Evolutionary conservation across 1,140 invertebrate genomes (phyloP), one percentile per base, ranked within the genome.

Genomic region (Acromyrmex heyeri): DNA sequence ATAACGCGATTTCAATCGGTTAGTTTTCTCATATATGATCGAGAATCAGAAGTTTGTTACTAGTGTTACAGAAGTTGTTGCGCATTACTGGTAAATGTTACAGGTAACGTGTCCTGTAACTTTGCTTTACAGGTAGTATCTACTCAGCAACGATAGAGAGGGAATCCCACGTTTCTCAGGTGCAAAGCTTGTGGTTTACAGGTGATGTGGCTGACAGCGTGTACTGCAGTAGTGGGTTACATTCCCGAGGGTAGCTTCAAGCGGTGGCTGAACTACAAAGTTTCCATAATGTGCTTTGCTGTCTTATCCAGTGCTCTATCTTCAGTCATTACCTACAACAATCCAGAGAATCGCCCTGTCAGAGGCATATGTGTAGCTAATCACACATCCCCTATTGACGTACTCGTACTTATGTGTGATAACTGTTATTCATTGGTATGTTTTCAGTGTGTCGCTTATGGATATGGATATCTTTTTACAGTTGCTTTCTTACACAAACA

Each of bases 371-470:
- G 99, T 96, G 99, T 99, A 24, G 99, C 99, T 69, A 99, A 99
- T 96, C 99, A 99, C 95, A 99, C 99, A 0, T 99, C 99, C 82
- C 99, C 99, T 1, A 99, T 99, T 88, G 99, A 99, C 95, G 99
- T 99, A 61, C 96, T 99, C 81, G 97, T 99, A 87, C 96, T 99
- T 62, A 99, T 99, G 96, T 99, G 98, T 96, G 99, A 99, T 96
- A 99, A 99, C 95, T 98, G 98, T 92, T 99, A 99, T 96, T 99
- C 99, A 59, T 96, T 99, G 98, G 99, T 99, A 97, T 95, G 97
- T 96, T 69, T 16, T 70, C n/a, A 30, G 38, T 27, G 21, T 1
- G 0, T 12, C 0, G 24, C 53, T 21, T 48, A 78, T 55, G 1
- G 14, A 38, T 18, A 30, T 3, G 12, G 12, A 34, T 59, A 21